phyloP scores from a whole-genome alignment of 2,113 vertebrate genomes.

The Trogon melanurus region DNA sequence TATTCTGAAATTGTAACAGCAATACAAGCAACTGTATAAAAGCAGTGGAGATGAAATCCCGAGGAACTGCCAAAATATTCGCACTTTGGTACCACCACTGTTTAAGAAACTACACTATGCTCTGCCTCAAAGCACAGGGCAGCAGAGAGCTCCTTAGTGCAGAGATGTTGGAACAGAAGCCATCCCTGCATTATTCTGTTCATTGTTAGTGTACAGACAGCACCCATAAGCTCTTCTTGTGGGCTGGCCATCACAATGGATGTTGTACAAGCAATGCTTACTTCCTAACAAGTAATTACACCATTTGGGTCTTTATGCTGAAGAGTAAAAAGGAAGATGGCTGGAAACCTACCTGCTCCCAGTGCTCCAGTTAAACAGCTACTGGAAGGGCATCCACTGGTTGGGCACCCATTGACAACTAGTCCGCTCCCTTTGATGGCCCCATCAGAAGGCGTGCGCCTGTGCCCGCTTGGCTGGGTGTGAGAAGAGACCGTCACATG shows the following conservation, averaged over 20 bases:
- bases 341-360: slow-evolving; percentile 73
- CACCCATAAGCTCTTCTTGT: not conserved
- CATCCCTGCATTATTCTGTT: not conserved
- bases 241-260: not conserved
- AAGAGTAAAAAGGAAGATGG: slow-evolving; percentile 1
- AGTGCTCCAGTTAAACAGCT: slow-evolving; percentile 75
- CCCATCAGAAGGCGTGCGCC: slow-evolving; percentile 94
- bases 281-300: not conserved
- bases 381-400: slow-evolving; percentile 76
- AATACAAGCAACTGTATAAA: not conserved
- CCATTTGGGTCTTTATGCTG: not conserved
- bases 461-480: slow-evolving; percentile 75
- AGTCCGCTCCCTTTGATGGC: slow-evolving; percentile 84
- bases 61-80: not conserved
- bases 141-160: not conserved
- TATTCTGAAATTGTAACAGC: not conserved
- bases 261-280: not conserved
- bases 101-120: not conserved
- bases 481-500: slow-evolving; percentile 85
- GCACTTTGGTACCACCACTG: not conserved
- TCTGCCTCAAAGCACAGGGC: not conserved
- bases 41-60: not conserved
- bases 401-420: slow-evolving; percentile 69
- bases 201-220: not conserved
- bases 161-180: not conserved